Evolutionary conservation across 2,888 invertebrate genomes (phyloP).

Genomic region (Aricia artaxerxes): DNA sequence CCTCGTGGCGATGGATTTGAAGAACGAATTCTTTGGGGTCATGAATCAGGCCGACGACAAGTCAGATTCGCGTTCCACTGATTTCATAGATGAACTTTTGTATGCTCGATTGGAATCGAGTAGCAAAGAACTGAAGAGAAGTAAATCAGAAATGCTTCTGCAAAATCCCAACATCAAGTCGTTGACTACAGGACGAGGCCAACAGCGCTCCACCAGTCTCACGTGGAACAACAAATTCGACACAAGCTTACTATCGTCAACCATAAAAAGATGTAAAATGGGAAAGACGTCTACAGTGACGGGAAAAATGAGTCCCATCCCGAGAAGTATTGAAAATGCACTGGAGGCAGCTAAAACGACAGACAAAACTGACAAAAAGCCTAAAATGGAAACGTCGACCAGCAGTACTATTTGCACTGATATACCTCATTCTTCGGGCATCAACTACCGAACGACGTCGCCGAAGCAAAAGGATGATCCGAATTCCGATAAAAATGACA

Average conservation of each 20-base stretch:
- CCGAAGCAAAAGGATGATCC: constrained; percentile 68
- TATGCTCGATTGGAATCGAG: constrained; percentile 74
- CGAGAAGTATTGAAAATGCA: constrained; percentile 59
- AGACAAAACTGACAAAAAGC: constrained; percentile 61
- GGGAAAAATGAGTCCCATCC: constrained; percentile 69
- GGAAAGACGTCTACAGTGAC: constrained; percentile 69
- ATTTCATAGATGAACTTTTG: constrained; percentile 79
- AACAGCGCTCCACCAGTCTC: constrained; percentile 84
- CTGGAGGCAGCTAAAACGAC: constrained; percentile 65
- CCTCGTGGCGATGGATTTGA: constrained; percentile 82
- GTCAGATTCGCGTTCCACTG: constrained; percentile 75
- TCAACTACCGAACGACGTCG: constrained; percentile 66
- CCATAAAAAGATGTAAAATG: constrained; percentile 85
- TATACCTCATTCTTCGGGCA: constrained; percentile 68
- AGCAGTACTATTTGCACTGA: constrained; percentile 60
- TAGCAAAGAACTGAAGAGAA: constrained; percentile 82
- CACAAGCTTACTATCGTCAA: constrained; percentile 78
- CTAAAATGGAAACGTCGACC: constrained; percentile 57
- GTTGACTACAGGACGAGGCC: constrained; percentile 76
- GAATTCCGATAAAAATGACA: constrained; percentile 60
- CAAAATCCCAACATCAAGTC: constrained; percentile 74
- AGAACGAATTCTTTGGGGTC: constrained; percentile 79
- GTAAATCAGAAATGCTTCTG: constrained; percentile 83
- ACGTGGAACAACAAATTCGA: constrained; percentile 87
- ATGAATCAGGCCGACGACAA: constrained; percentile 71